Evolutionary conservation across 2,888 invertebrate species (phyloP).

Genomic region (Leptopilina drosophilae): DNA sequence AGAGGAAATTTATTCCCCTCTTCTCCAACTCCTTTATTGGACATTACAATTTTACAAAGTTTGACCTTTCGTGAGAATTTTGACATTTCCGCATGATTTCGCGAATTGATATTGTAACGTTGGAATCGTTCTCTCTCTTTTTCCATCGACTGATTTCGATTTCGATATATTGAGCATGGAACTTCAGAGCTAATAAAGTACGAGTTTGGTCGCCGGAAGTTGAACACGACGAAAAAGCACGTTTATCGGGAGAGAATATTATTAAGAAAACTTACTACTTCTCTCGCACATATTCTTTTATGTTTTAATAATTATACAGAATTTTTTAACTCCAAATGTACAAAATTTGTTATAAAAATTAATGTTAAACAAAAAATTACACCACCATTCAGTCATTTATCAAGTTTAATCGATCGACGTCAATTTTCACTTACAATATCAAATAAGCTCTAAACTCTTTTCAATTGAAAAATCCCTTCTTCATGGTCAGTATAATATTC

Average conservation of each 20-base stretch:
- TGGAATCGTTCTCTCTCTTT: neutral
- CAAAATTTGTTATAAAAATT: too few species aligned
- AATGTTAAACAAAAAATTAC: too few species aligned
- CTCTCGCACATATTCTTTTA: slow-evolving; percentile 44
- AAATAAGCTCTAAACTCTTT: too few species aligned
- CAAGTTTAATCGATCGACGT: slow-evolving; percentile 39
- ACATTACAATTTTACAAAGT: neutral
- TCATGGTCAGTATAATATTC: too few species aligned
- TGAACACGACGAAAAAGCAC: slow-evolving; percentile 47
- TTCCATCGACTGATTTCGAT: slow-evolving; percentile 24
- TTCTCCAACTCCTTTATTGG: too few species aligned
- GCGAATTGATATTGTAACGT: slow-evolving; percentile 6
- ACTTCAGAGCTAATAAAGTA: slow-evolving; percentile 50
- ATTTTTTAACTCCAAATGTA: neutral
- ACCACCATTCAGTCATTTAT: slow-evolving; percentile 47
- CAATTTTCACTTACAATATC: slow-evolving; percentile 4
- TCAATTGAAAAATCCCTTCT: too few species aligned
- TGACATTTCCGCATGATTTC: slow-evolving; percentile 29
- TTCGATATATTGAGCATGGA: slow-evolving; percentile 50
- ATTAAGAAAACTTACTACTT: slow-evolving; percentile 41
- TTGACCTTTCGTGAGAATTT: slow-evolving; percentile 2
- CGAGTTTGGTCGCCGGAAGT: slow-evolving; percentile 43
- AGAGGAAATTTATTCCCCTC: too few species aligned
- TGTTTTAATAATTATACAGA: neutral
- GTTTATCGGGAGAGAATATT: slow-evolving; percentile 49